phyloP scores from a whole-genome alignment of 2,888 invertebrate genomes.

The Neelides folsomi region DNA sequence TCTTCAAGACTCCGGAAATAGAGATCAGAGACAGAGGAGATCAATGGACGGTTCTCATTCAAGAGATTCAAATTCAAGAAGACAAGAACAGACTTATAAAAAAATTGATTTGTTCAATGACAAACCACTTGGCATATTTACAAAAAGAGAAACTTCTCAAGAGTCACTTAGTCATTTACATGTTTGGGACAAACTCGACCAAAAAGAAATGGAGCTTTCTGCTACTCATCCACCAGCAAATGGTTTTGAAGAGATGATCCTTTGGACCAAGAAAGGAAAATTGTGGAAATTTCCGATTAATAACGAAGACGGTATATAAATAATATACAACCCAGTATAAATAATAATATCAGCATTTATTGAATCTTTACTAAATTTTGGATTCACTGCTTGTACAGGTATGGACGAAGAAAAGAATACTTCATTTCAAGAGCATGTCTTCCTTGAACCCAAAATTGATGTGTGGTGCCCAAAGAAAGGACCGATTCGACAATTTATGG shows the following conservation, averaged over 20 bases:
- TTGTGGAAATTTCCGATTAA: slow-evolving; percentile 94
- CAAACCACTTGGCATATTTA: slow-evolving; percentile 53
- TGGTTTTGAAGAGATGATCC: slow-evolving; percentile 81
- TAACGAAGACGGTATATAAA: slow-evolving; percentile 73
- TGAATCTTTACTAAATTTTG: background rate
- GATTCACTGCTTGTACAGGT: slow-evolving; percentile 33
- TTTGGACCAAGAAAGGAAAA: slow-evolving; percentile 88
- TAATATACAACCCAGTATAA: background rate
- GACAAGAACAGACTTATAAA: background rate
- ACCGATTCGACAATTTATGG: slow-evolving; percentile 93
- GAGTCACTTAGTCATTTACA: slow-evolving; percentile 39
- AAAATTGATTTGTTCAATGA: slow-evolving; percentile 49
- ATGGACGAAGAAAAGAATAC: slow-evolving; percentile 44
- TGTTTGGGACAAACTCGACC: slow-evolving; percentile 55
- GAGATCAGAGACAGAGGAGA: background rate
- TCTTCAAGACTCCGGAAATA: slow-evolving; percentile 37
- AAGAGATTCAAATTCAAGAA: background rate
- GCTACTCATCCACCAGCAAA: slow-evolving; percentile 65
- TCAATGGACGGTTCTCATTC: background rate
- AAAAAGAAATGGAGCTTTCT: slow-evolving; percentile 53
- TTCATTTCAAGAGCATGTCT: slow-evolving; percentile 87
- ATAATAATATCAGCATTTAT: background rate
- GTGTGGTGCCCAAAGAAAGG: slow-evolving; percentile 81
- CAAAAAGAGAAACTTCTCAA: slow-evolving; percentile 15
- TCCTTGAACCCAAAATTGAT: slow-evolving; percentile 71